Base-by-base conservation (phyloP, 1,140 invertebrate genomes). In the Ceratosolen fusciceps region DNA sequence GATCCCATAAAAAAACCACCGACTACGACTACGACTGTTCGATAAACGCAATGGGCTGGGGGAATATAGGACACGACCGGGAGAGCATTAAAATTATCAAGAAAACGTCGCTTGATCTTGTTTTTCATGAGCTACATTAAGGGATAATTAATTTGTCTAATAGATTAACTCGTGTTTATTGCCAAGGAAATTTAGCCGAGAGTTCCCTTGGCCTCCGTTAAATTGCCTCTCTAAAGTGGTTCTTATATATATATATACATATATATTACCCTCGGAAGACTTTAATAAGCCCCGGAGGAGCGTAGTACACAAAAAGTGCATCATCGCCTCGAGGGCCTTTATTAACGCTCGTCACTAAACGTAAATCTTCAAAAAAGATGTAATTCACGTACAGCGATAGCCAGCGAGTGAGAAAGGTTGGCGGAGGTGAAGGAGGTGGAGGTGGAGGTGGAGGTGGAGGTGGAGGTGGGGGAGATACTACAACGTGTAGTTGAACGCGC, bases 311-410 rank as follows among this genome's bases (percentile, higher is more conserved):
- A 68, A 68, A 47, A 68, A 47, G 39, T 5, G 19, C 37, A 47
- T 68, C 65, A 21, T 68, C 65, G 29, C 29, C 12, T 62, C 8
- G 26, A 65, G 16, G 9, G 5, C 3, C 39, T 47, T 68, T 68
- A 68, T 47, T 47, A 68, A 68, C 34, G 62, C 62, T 31, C 58
- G 0, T 10, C 29, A 60, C 14, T 19, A 65, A 37, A 65, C 29
- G 31, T 37, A 65, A 65, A 65, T 65, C 60, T 62, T 65, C 60
- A 37, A 65, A 65, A 65, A 65, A 19, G 60, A 34, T 37, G 31
- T 65, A n/a, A 65, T 31, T 5, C 60, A 37, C 7, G 26, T 19
- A 62, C 19, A 29, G 24, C 5, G 56, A 29, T 5, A 65, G 4
- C 34, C 21, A 65, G n/a, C 19, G 31, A n/a, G 62, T 9, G 34